Percentiles rank a stretch among this genome's conserved stretches.
Evolutionary conservation across 2,888 invertebrate species (phyloP).

Genomic region (Apamea anceps): DNA sequence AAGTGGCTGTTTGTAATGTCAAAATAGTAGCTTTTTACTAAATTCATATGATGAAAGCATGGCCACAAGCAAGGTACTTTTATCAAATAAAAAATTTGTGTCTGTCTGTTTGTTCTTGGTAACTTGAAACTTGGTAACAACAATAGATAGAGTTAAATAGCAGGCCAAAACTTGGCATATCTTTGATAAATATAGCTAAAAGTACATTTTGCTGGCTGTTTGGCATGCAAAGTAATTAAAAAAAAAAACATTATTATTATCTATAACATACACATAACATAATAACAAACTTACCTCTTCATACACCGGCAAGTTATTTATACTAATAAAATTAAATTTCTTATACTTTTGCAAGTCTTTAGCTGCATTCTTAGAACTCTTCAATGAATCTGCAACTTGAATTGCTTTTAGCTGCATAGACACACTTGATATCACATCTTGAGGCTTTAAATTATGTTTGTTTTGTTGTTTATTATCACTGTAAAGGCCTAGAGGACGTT

Average conservation of each 20-base stretch:
- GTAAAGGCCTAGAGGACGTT: conserved; percentile 70
- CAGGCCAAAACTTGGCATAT: background rate
- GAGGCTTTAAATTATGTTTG: conserved; percentile 60
- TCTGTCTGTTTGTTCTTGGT: too few species aligned
- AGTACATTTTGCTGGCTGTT: background rate
- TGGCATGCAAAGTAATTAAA: background rate
- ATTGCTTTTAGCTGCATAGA: conserved; percentile 79
- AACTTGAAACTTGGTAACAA: too few species aligned
- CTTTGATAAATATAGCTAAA: background rate
- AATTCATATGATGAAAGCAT: too few species aligned
- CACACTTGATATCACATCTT: conserved; percentile 78
- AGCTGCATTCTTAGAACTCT: conserved; percentile 42
- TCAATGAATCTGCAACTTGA: conserved; percentile 76
- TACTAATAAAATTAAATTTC: conserved; percentile 70
- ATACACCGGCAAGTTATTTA: conserved; percentile 72
- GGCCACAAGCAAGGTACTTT: too few species aligned
- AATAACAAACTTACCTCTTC: conserved; percentile 66
- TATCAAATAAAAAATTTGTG: too few species aligned
- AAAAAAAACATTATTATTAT: background rate
- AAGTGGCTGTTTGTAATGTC: too few species aligned
- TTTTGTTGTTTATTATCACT: conserved; percentile 51
- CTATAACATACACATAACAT: background rate
- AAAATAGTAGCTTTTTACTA: too few species aligned
- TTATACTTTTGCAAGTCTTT: conserved; percentile 63
- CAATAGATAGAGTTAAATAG: background rate